These are phyloP conservation scores for Pseudochirops corinnae DNA, from an alignment of 2,797 vertebrate genomes.

Conservation along the genomic window DNA sequence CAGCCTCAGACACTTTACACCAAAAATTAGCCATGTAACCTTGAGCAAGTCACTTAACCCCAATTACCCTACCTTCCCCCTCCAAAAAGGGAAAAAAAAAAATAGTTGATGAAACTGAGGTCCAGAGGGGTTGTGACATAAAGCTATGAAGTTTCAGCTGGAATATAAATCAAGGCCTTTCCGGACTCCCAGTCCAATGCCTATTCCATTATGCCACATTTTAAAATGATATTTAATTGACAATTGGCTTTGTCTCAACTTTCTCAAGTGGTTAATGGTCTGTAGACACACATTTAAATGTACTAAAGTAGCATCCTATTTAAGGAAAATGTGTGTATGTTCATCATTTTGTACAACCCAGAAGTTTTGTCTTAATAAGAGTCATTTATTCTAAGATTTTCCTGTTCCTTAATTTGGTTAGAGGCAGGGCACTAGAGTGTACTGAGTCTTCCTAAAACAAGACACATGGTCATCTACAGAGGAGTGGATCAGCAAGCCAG, in stretches of 20 bases:
- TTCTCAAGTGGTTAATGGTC: slow-evolving; percentile 26
- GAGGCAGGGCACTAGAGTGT: neutral
- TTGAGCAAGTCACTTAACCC: no score
- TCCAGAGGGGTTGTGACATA: neutral
- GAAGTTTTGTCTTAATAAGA: slow-evolving; percentile 10
- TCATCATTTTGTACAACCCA: slow-evolving; percentile 39
- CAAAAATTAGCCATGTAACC: no score
- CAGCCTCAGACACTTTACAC: no score
- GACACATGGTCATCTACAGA: neutral
- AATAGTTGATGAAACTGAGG: neutral
- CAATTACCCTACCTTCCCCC: no score
- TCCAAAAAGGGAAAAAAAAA: no score
- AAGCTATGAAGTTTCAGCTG: neutral
- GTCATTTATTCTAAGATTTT: slow-evolving; percentile 1
- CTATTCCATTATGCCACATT: neutral
- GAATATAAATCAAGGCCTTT: neutral
- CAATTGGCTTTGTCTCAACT: neutral
- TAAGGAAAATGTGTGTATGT: neutral
- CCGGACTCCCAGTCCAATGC: neutral
- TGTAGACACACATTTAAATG: slow-evolving; percentile 33
- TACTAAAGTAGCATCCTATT: neutral
- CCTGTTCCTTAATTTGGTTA: neutral
- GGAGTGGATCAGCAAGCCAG: neutral
- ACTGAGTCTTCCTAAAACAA: neutral
- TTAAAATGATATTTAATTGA: slow-evolving; percentile 36